Evolutionary conservation across 2,797 vertebrate genomes (phyloP), one percentile per base, ranked within the genome.

Genomic region (Urosaurus nigricauda): DNA sequence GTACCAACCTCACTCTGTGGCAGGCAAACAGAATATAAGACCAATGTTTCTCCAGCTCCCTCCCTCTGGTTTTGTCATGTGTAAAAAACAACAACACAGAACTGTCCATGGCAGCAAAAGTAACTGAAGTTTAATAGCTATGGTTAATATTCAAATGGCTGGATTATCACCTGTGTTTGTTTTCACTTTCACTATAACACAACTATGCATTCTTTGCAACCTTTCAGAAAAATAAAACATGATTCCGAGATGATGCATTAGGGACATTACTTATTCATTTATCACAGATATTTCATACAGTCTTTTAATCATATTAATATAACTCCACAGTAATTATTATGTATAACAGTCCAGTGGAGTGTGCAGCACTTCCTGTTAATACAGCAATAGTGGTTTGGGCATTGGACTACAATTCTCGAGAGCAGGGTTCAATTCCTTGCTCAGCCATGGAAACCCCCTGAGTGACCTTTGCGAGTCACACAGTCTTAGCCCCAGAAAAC

Each of bases 61-160:
- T n/a, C 6, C 24, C 68, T 35, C 6, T 35, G 83, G n/a, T 70
- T 68, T 32, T 37, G n/a, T 35, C 79, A 82, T 0, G 12, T 19
- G n/a, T n/a, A 73, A 26, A 12, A 29, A 4, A 40, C 11, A n/a
- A n/a, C n/a, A n/a, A n/a, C 37, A 21, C 11, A 9, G 26, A 47
- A 21, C 37, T 63, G 71, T 81, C 60, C 65, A 43, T 1, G 29
- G 37, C 24, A 12, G 47, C n/a, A 35, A 51, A 77, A 79, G n/a
- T 63, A 16, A 21, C 24, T 80, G 40, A 16, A 6, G 29, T 51
- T 73, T 4, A 51, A 24, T 37, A 53, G 40, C 51, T 24, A 51
- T 53, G 53, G 35, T 70, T 32, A 71, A 32, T 35, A 83, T 83
- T 65, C 68, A 78, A 88, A 43, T 88, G 51, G 37, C 8, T 26